Evolutionary conservation across 2,113 vertebrate species (phyloP).

Genomic region (Perccottus glenii): DNA sequence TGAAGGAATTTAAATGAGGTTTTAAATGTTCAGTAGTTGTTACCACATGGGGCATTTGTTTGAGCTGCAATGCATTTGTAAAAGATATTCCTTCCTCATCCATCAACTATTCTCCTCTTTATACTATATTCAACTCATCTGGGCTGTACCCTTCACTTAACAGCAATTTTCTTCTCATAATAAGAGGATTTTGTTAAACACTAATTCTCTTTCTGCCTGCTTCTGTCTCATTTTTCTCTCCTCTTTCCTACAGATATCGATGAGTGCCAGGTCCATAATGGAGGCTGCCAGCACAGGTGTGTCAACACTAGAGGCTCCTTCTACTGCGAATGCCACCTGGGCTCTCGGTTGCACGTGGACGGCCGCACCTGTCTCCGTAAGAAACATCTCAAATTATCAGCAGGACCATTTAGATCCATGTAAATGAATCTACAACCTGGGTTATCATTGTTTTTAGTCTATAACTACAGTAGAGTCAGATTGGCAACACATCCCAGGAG

Average conservation of each 20-base stretch:
- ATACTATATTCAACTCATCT: constrained; percentile 28
- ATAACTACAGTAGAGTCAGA: too few relatives aligned
- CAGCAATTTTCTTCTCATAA: constrained; percentile 37
- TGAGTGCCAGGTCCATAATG: constrained; percentile 91
- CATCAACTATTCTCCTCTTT: constrained; percentile 53
- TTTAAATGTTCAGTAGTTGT: constrained; percentile 70
- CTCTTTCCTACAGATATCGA: constrained; percentile 84
- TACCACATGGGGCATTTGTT: constrained; percentile 70
- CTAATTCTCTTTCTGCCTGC: too few relatives aligned
- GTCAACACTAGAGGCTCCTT: constrained; percentile 91
- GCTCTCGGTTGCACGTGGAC: constrained; percentile 89
- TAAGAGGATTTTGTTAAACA: constrained; percentile 55
- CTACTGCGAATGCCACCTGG: constrained; percentile 86
- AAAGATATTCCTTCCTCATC: constrained; percentile 53
- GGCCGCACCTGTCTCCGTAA: constrained; percentile 92
- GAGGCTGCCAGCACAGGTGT: constrained; percentile 95
- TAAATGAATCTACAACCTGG: too few relatives aligned
- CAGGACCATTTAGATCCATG: neutral
- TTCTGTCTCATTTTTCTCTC: constrained; percentile 45
- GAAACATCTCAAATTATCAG: constrained; percentile 27
- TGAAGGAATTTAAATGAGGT: constrained; percentile 67
- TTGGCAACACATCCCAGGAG: too few relatives aligned
- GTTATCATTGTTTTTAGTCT: too few relatives aligned
- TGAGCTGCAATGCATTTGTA: constrained; percentile 42
- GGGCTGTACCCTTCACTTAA: constrained; percentile 23